Base-by-base conservation (phyloP, 2,797 vertebrate species). In the Lutjanus campechanus region DNA sequence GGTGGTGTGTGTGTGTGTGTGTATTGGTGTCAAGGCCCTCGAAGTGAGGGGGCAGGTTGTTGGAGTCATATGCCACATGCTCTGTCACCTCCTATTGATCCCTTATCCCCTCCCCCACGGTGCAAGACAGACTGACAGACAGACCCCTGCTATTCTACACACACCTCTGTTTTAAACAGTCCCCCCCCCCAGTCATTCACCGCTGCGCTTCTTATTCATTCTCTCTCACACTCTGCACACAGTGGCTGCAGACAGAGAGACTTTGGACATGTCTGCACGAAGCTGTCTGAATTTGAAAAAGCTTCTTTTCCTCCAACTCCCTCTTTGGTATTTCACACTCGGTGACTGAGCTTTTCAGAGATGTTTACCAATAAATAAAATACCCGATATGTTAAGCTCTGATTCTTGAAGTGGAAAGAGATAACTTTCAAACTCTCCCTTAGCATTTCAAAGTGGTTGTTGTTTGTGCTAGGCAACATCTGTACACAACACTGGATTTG, bases 41-140 rank as follows among this genome's bases (percentile, higher is more conserved):
- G 5, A 77, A 82, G 62, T 73, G 62, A 76, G 82, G 80, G 90
- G 81, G 73, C 81, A 86, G 83, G 76, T 82, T 91, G 84, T 85
- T 53, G 61, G 84, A 87, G 80, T 92, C 86, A 86, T 74, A 90
- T 85, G 87, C 85, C 88, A 90, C 90, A 91, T 93, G 88, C 83
- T 91, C 88, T 79, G 85, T 93, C 93, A 93, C 88, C 89, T 92
- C 84, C 89, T 79, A 92, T 93, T 92, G 90, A 93, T 93, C 88
- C 76, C 47, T 71, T 69, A 79, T 83, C 85, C 86, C 84, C 63
- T 87, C 84, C 89, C 91, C 93, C 84, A 83, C 43, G 12, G 85
- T 76, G 81, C 54, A 73, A 76, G 82, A 85, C 89, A 83, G 87
- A 83, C 88, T 61, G 86, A 85, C 76, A 81, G 90, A 90, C 77